phyloP scores from a whole-genome alignment of 2,113 vertebrate genomes.

The Epinephelus fuscoguttatus region DNA sequence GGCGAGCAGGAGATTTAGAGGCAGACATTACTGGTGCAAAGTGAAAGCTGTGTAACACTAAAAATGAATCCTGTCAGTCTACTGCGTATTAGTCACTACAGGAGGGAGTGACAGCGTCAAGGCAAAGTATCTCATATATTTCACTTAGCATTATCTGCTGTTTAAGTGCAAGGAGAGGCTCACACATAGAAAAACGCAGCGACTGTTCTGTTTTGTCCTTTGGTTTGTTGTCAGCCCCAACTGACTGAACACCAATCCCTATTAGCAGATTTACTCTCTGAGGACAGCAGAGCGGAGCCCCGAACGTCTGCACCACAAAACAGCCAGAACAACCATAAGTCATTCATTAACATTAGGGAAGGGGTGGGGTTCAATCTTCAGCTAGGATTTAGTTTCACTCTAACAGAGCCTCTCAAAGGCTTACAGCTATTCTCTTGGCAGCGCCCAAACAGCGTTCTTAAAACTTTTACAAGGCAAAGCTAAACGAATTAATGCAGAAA shows the following conservation, averaged over 20 bases:
- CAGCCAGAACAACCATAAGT: conserved; percentile 58
- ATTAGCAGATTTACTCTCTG: conserved; percentile 70
- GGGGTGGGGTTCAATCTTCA: conserved; percentile 66
- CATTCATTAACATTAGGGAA: conserved; percentile 70
- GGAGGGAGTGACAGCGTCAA: conserved; percentile 22
- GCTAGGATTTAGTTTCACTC: conserved; percentile 76
- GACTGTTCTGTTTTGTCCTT: conserved; percentile 34
- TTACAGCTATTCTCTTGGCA: conserved; percentile 72
- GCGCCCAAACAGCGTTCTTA: conserved; percentile 59
- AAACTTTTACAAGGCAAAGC: conserved; percentile 72
- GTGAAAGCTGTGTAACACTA: conserved; percentile 42
- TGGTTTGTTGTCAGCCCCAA: conserved; percentile 48
- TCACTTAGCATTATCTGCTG: conserved; percentile 20
- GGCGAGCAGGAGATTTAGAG: conserved; percentile 45
- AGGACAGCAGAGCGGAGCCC: conserved; percentile 47
- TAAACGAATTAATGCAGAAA: conserved; percentile 71
- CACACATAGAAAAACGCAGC: conserved; percentile 18
- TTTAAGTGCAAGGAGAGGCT: conserved; percentile 40
- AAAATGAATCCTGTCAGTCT: conserved; percentile 27
- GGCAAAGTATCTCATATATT: conserved; percentile 37
- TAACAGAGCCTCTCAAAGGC: conserved; percentile 71
- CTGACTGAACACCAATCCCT: conserved; percentile 69
- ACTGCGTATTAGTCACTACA: conserved; percentile 8
- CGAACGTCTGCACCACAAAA: conserved; percentile 61
- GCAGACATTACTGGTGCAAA: conserved; percentile 39